Evolutionary conservation across 2,888 invertebrate genomes (phyloP).

Genomic region (Amphipyra tragopoginis): DNA sequence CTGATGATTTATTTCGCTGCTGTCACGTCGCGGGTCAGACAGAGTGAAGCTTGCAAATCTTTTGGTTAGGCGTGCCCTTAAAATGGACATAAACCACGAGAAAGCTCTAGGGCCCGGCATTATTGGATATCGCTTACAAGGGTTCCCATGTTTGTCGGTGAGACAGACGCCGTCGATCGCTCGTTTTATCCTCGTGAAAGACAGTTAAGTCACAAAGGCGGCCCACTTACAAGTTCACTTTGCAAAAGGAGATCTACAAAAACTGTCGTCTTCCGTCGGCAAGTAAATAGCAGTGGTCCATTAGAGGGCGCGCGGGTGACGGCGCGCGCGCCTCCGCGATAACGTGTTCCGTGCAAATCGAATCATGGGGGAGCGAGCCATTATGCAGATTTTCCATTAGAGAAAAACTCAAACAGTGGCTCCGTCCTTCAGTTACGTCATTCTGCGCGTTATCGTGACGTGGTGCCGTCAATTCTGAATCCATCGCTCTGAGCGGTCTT

Average conservation of each 20-base stretch:
- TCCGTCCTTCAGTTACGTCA: slow-evolving; percentile 52
- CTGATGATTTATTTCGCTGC: slow-evolving; percentile 70
- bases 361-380: slow-evolving; percentile 80
- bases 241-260: slow-evolving; percentile 74
- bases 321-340: slow-evolving; percentile 65
- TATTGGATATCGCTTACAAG: slow-evolving; percentile 83
- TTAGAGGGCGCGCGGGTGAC: slow-evolving; percentile 70
- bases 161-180: slow-evolving; percentile 66
- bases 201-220: slow-evolving; percentile 74
- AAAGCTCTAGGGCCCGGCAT: slow-evolving; percentile 68
- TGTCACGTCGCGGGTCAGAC: slow-evolving; percentile 58
- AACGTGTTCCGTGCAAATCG: slow-evolving; percentile 82
- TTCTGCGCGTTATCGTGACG: slow-evolving; percentile 53
- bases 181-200: slow-evolving; percentile 72
- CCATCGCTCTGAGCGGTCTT: slow-evolving; percentile 20
- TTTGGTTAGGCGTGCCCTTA: slow-evolving; percentile 58
- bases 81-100: slow-evolving; percentile 73
- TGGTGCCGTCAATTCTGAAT: slow-evolving; percentile 26
- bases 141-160: slow-evolving; percentile 70
- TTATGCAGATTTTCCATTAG: slow-evolving; percentile 88
- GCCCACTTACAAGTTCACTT: slow-evolving; percentile 70
- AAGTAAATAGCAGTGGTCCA: slow-evolving; percentile 79
- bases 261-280: slow-evolving; percentile 72
- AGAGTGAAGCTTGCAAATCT: slow-evolving; percentile 56
- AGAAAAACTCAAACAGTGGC: slow-evolving; percentile 76